phyloP scores from a whole-genome alignment of 2,888 invertebrate genomes.

The Yponomeuta malinellus region DNA sequence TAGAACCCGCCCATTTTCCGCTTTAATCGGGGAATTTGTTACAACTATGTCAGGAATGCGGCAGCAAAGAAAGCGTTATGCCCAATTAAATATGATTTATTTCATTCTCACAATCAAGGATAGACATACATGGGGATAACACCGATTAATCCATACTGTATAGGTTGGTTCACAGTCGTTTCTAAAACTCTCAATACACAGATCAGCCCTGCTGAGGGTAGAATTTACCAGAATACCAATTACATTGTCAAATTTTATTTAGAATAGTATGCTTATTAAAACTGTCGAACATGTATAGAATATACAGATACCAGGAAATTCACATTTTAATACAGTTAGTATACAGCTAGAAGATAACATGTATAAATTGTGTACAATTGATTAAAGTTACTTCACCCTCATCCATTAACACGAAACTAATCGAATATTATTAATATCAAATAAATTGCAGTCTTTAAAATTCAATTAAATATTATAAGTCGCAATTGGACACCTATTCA shows the following conservation, averaged over 20 bases:
- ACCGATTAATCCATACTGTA: conserved; percentile 29
- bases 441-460: conserved; percentile 42
- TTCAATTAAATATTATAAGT: conserved; percentile 31
- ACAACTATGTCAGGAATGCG: background rate
- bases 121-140: conserved; percentile 37
- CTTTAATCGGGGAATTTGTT: too few relatives aligned
- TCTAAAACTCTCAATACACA: too few relatives aligned
- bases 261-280: too few relatives aligned
- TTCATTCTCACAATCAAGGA: conserved; percentile 38
- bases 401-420: conserved; percentile 25
- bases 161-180: too few relatives aligned
- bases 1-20: too few relatives aligned
- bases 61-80: background rate
- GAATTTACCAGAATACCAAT: too few relatives aligned
- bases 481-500: conserved; percentile 25
- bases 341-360: conserved; percentile 23
- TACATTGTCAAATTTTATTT: too few relatives aligned
- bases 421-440: conserved; percentile 36
- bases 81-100: conserved; percentile 16
- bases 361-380: conserved; percentile 21
- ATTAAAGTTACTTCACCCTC: conserved; percentile 19
- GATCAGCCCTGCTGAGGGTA: too few relatives aligned
- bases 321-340: conserved; percentile 20
- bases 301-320: conserved; percentile 28
- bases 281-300: background rate